Conservation (phyloP, 2,888 invertebrate species). For the Drosophila antonietae region DNA sequence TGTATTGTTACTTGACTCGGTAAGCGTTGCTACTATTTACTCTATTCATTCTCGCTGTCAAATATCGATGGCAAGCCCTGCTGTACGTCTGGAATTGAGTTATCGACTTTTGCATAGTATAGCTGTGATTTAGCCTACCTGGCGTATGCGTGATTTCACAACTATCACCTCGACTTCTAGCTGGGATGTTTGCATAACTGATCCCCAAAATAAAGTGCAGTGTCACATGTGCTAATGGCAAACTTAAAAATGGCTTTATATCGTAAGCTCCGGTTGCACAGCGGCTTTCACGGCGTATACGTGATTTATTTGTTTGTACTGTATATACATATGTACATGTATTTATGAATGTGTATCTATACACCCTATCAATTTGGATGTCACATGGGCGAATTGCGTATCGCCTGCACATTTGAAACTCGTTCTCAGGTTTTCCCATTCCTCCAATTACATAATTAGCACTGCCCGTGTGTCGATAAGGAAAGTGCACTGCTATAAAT, state of each 20-base stretch:
- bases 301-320: slow-evolving; percentile 15
- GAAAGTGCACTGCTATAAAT: slow-evolving; percentile 50
- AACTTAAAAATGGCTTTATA: not conserved
- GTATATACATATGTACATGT: not conserved
- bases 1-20: not conserved
- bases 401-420: slow-evolving; percentile 8
- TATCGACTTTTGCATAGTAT: not conserved
- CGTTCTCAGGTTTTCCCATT: not conserved
- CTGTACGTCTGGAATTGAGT: not conserved
- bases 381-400: slow-evolving; percentile 56
- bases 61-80: not conserved
- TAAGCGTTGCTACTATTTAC: not conserved
- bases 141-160: slow-evolving; percentile 47
- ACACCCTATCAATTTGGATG: slow-evolving; percentile 28
- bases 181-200: not conserved
- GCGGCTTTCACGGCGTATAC: slow-evolving; percentile 2
- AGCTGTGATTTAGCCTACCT: not conserved
- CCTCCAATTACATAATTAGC: slow-evolving; percentile 30
- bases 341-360: slow-evolving; percentile 1
- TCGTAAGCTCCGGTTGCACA: not conserved
- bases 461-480: slow-evolving; percentile 31
- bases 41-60: not conserved
- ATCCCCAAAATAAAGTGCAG: not conserved
- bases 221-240: slow-evolving; percentile 1
- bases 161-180: not conserved